Conservation (phyloP, 2,113 vertebrate genomes). For the Nycticorax nycticorax region DNA sequence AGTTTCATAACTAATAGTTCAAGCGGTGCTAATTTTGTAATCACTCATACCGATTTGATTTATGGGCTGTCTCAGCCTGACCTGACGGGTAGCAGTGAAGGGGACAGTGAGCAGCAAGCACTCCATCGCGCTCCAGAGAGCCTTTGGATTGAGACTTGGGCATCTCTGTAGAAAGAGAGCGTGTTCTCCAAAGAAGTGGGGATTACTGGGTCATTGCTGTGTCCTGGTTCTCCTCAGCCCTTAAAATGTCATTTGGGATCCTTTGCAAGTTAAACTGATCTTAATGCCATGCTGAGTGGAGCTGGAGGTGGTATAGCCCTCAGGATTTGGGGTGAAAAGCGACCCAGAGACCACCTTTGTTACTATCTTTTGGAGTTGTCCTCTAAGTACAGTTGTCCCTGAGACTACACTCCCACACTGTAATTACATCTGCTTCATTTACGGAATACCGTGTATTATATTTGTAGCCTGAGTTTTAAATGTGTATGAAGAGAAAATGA, state of each 20-base stretch:
- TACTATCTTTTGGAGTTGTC: background rate
- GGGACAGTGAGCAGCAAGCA: background rate
- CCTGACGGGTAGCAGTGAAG: background rate
- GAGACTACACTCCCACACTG: background rate
- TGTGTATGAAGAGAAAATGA: slow-evolving; percentile 27
- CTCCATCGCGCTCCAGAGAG: fast-evolving
- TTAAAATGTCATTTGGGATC: background rate
- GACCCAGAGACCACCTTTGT: background rate
- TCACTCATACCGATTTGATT: background rate
- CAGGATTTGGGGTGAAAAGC: background rate
- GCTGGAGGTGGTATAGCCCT: background rate
- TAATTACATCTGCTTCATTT: slow-evolving; percentile 36
- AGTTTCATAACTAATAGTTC: background rate
- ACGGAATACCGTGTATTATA: slow-evolving; percentile 6
- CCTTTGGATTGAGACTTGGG: background rate
- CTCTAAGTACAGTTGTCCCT: background rate
- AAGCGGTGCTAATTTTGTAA: background rate
- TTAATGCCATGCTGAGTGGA: background rate
- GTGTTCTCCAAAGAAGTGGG: background rate
- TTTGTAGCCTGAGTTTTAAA: slow-evolving; percentile 53
- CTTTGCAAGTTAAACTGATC: background rate
- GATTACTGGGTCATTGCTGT: background rate
- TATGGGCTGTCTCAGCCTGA: background rate
- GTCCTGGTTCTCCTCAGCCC: background rate
- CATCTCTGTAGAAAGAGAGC: background rate